phyloP scores from a whole-genome alignment of 2,888 invertebrate species.

The Macrophya annulata region DNA sequence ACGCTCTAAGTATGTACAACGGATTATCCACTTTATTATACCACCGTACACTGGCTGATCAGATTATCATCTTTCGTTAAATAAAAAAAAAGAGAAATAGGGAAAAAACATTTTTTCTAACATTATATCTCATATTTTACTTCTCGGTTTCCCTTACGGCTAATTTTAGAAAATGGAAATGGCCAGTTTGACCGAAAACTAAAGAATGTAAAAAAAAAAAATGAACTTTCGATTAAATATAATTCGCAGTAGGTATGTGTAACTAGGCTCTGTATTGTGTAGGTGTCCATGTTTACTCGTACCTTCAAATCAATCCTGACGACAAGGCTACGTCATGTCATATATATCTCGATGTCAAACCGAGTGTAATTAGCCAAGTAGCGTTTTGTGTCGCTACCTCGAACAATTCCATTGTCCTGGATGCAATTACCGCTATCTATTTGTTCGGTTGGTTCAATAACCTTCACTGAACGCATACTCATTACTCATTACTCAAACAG shows the following conservation, averaged over 20 bases:
- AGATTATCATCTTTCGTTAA: background rate
- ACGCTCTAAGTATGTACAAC: background rate
- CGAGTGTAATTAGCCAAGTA: conserved; percentile 47
- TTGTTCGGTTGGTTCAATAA: conserved; percentile 29
- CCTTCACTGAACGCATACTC: background rate
- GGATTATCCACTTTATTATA: background rate
- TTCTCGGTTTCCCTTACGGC: no score
- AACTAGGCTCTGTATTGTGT: no score
- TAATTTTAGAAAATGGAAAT: no score
- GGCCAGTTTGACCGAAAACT: background rate
- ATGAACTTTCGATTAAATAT: background rate
- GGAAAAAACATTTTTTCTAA: background rate
- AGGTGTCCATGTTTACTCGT: background rate
- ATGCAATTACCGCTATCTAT: conserved; percentile 33
- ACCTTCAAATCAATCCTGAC: conserved; percentile 11
- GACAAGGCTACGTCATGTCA: background rate
- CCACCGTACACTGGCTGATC: background rate
- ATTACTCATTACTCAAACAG: background rate
- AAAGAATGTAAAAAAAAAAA: background rate
- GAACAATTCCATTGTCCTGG: conserved; percentile 24
- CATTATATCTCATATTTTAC: background rate
- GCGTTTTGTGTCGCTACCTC: conserved; percentile 20
- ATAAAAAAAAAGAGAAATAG: background rate
- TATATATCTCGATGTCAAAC: background rate
- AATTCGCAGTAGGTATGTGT: background rate